phyloP scores from a whole-genome alignment of 2,113 vertebrate genomes.

The Calyptommatus sinebrachiatus region DNA sequence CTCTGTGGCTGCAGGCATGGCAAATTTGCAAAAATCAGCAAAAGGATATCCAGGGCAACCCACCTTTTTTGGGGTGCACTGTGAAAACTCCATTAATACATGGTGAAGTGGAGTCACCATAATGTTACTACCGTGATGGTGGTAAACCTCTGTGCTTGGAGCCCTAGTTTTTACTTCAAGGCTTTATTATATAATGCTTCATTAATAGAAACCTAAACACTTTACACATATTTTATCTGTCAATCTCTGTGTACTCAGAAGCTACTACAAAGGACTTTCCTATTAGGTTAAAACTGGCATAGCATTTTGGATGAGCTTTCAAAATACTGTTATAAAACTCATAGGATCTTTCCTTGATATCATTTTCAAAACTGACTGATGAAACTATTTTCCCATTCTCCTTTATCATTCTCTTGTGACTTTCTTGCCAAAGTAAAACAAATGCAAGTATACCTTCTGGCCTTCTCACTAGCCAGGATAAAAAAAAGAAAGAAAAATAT shows the following conservation, averaged over 20 bases:
- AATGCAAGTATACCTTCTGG: constrained; percentile 1
- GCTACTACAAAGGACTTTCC: constrained; percentile 37
- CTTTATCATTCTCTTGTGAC: constrained; percentile 13
- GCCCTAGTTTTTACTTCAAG: constrained; percentile 50
- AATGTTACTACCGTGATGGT: too few species aligned
- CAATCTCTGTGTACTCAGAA: constrained; percentile 42
- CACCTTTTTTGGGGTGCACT: too few species aligned
- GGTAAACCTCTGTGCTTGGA: too few species aligned
- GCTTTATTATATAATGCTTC: constrained; percentile 43
- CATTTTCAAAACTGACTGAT: constrained; percentile 40
- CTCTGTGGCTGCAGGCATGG: too few species aligned
- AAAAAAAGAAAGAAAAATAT: not conserved
- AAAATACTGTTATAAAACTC: constrained; percentile 13
- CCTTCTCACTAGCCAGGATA: not conserved
- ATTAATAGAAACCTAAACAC: constrained; percentile 55
- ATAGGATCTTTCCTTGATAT: not conserved
- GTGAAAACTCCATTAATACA: too few species aligned
- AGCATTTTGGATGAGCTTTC: constrained; percentile 35
- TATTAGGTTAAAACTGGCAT: constrained; percentile 47
- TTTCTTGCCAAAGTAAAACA: constrained; percentile 1
- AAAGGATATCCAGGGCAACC: too few species aligned
- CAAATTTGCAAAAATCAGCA: too few species aligned
- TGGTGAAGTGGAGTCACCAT: too few species aligned
- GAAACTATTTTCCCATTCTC: constrained; percentile 22
- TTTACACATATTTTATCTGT: constrained; percentile 49